These are phyloP conservation scores for Gambelia wislizenii DNA, from an alignment of 2,797 vertebrate species.

Conservation along the genomic window DNA sequence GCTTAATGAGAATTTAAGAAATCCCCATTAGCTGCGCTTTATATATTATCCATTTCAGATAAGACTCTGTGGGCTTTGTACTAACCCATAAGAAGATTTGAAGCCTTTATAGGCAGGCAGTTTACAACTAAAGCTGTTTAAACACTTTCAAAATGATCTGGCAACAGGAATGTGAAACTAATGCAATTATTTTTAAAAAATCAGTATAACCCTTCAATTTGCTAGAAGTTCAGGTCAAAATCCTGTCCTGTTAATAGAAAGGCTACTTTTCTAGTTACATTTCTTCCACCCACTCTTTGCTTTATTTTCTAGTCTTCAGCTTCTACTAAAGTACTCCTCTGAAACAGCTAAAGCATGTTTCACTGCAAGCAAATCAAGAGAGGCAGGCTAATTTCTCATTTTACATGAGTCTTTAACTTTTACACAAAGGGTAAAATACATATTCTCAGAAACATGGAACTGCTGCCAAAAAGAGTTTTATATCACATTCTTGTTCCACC, in stretches of 20 bases:
- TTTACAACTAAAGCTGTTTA: constrained; percentile 27
- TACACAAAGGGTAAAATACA: neutral
- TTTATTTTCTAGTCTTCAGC: neutral
- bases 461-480: neutral
- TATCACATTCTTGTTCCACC: neutral
- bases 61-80: neutral
- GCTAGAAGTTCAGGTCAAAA: neutral
- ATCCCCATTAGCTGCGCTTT: constrained; percentile 7
- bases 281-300: too few species aligned
- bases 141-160: constrained; percentile 7
- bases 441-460: neutral
- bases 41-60: neutral
- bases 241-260: neutral
- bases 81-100: constrained; percentile 10
- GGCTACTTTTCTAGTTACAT: neutral
- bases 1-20: neutral
- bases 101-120: neutral
- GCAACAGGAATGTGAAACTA: constrained; percentile 1
- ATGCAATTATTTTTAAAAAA: constrained; percentile 17
- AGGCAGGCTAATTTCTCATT: neutral
- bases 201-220: neutral
- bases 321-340: neutral
- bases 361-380: neutral
- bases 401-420: neutral
- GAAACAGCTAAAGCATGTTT: neutral